These are phyloP conservation scores for Barbus barbus DNA, from an alignment of 2,113 vertebrate genomes.

Conservation along the genomic window DNA sequence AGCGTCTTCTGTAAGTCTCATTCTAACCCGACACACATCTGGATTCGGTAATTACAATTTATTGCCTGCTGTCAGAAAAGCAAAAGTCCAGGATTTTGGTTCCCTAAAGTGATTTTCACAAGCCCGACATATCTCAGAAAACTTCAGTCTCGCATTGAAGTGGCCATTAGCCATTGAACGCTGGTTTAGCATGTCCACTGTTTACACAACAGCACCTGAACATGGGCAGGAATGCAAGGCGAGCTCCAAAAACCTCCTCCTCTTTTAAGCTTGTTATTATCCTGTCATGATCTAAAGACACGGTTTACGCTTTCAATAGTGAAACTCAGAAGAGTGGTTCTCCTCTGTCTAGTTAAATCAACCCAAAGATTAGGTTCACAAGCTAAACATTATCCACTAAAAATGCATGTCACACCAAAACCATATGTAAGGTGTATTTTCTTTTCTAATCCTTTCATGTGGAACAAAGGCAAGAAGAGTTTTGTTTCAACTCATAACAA, in stretches of 20 bases:
- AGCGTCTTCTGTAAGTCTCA: conserved; percentile 44
- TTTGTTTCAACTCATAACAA: conserved; percentile 60
- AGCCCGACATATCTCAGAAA: not conserved
- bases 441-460: conserved; percentile 8
- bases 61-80: conserved; percentile 50
- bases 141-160: not conserved
- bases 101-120: conserved; percentile 31
- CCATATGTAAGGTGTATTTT: not conserved
- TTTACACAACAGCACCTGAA: conserved; percentile 35
- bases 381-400: not conserved
- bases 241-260: conserved; percentile 8
- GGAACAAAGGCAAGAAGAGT: not conserved
- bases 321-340: not conserved
- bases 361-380: not conserved
- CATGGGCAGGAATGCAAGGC: conserved; percentile 22
- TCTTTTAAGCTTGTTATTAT: conserved; percentile 37
- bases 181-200: not conserved
- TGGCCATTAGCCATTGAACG: not conserved
- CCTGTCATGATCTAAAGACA: conserved; percentile 35
- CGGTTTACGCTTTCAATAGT: conserved; percentile 17
- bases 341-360: conserved; percentile 13
- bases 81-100: conserved; percentile 36
- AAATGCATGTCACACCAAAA: not conserved
- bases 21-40: conserved; percentile 66
- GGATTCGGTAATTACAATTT: conserved; percentile 56